Evolutionary conservation across 2,888 invertebrate species (phyloP), one percentile per base, ranked within the genome.

Genomic region (Pegoplata infirma): DNA sequence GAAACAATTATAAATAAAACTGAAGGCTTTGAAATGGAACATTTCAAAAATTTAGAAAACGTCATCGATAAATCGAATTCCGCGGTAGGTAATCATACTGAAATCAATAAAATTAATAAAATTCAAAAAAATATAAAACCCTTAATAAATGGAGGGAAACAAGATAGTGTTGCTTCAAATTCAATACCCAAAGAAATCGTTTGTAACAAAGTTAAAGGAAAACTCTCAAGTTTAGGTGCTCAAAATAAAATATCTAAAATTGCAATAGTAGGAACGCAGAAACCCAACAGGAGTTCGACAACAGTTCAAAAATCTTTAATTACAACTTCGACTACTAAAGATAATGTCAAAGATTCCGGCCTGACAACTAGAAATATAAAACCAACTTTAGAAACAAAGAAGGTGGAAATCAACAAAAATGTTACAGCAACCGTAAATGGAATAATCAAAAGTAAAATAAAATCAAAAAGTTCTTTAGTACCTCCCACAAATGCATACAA

Each of bases 401-500:
- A 40, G 36, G n/a, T 4, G n/a, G n/a, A 61, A 21, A 3, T 12
- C 82, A 4, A 81, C 81, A 5, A 82, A 82, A 10, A 63, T 66
- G n/a, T n/a, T 28, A 47, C 19, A 19, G 23, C 46, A n/a, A 28
- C 68, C 8, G 51, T 16, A 5, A 69, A 76, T 21, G 16, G 63
- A 14, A 64, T 49, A 40, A 28, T 44, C 23, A 64, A 47, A 19
- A 16, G 36, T 5, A 58, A 64, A 12, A 40, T 49, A 36, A 58
- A 51, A 10, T 49, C 28, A n/a, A 56, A 73, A 14, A 2, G 12
- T 19, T 49, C 49, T 8, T 2, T 21, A 21, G 21, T 21, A 51
- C 4, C 51, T 19, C 0, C 49, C 32, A 51, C 0, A 4, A 14
- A 6, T 6, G 4, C 21, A 3, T 1, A 5, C 0, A 66, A 32